A percentile compares a stretch with the other conserved stretches of the same genome.
Conservation (phyloP, 2,113 vertebrate genomes). For the Philantomba maxwellii region DNA sequence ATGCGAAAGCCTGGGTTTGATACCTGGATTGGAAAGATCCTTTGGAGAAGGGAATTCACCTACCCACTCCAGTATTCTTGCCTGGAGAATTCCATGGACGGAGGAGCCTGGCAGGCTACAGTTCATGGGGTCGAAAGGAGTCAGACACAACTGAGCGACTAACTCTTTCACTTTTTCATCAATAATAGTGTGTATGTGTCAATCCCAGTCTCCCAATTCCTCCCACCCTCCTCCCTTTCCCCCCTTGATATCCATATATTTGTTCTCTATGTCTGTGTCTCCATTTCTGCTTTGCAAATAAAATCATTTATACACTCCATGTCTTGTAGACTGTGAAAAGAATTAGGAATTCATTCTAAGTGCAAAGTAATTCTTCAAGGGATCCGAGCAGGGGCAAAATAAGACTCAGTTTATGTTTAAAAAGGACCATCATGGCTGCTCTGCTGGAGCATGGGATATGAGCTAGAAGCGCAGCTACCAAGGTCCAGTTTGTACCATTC, state of each 20-base stretch:
- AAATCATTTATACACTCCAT: not conserved
- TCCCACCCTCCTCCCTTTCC: not conserved
- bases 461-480: not conserved
- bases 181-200: not conserved
- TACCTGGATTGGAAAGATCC: not conserved
- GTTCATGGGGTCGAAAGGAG: accelerated
- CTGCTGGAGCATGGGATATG: not conserved
- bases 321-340: not conserved
- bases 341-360: not conserved
- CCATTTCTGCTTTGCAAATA: not conserved
- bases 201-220: not conserved
- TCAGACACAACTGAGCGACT: accelerated
- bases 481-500: not conserved
- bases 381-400: not conserved
- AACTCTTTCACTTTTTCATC: not conserved
- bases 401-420: not conserved
- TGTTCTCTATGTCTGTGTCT: not conserved
- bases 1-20: not conserved
- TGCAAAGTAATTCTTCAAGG: not conserved
- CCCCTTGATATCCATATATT: not conserved
- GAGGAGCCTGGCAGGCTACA: not conserved
- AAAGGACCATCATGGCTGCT: not conserved
- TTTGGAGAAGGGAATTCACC: not conserved
- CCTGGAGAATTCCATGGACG: not conserved
- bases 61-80: not conserved